Evolutionary conservation across 2,888 invertebrate species (phyloP), one percentile per base, ranked within the genome.

Genomic region (Oscheius sp.): DNA sequence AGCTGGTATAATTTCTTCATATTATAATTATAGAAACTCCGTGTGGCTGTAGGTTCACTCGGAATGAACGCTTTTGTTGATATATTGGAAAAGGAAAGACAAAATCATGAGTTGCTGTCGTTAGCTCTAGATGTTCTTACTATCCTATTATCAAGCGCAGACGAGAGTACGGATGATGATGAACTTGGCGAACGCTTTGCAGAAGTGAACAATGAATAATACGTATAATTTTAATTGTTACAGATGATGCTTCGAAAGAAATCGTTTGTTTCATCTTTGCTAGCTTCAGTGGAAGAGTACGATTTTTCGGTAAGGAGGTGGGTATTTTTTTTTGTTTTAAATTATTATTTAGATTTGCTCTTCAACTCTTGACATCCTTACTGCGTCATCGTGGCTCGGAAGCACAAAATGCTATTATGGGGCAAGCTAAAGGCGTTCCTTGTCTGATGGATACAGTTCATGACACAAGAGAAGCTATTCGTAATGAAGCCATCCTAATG

Each of bases 401-500:
- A 53, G 85, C 91, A 18, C 91, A 92, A 84, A 90, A 91, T 68
- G 88, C 88, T 49, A 89, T 92, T 23, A 89, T 92, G 41, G 87
- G 89, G 12, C 89, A 89, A 76, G 91, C 91, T 9, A 95, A 95
- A 94, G 98, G 96, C 0, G 94, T 99, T 0, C 96, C 97, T 0
- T 95, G 95, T 90, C 91, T 99, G 86, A 97, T 98, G 94, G 99
- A 99, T 90, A 91, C 99, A 18, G 90, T 99, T 13, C 92, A 93
- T 3, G 99, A 99, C 85, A 94, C 93, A 71, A 92, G 98, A 52
- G 81, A 82, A 76, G 82, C 85, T 0, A 78, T 87, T 21, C 78
- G 84, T 74, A 89, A 89, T 25, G 87, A 93, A 92, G 92, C 95
- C 0, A 90, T 99, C 12, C 90, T 99, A 5, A 90, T 99, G 61